Evolutionary conservation across 2,797 vertebrate species (phyloP).

Genomic region (Mastacembelus armatus): DNA sequence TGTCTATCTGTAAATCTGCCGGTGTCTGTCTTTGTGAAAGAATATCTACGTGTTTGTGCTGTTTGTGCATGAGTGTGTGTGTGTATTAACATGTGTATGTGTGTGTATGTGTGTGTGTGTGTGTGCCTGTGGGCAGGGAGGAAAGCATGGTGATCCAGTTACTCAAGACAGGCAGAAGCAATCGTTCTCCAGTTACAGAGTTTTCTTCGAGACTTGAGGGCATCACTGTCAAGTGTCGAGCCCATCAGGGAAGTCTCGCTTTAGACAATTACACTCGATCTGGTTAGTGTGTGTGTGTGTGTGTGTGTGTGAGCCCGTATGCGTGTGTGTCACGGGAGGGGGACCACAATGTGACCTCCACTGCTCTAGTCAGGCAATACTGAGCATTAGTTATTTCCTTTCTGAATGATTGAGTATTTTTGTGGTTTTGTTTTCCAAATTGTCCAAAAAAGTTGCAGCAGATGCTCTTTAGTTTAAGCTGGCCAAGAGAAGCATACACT

Average conservation of each 20-base stretch:
- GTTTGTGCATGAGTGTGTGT: not conserved
- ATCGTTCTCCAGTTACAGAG: slow-evolving; percentile 79
- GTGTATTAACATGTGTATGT: slow-evolving; percentile 1
- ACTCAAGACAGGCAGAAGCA: slow-evolving; percentile 81
- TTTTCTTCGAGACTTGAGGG: slow-evolving; percentile 78
- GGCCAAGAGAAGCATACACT: slow-evolving; percentile 10
- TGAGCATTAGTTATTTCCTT: slow-evolving; percentile 16
- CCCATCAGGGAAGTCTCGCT: slow-evolving; percentile 76
- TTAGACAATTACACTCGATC: slow-evolving; percentile 74
- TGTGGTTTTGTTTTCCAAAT: slow-evolving; percentile 7
- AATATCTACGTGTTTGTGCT: slow-evolving; percentile 24
- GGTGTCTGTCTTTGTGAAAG: slow-evolving; percentile 28
- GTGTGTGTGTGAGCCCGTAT: no score
- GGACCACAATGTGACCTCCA: slow-evolving; percentile 61
- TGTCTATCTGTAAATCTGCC: slow-evolving; percentile 43
- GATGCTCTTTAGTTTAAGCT: slow-evolving; percentile 4
- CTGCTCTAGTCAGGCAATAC: not conserved
- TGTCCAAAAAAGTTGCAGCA: slow-evolving; percentile 11
- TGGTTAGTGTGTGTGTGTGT: slow-evolving; percentile 40
- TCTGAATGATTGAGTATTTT: not conserved
- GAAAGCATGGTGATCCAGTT: slow-evolving; percentile 70
- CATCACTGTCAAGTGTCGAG: slow-evolving; percentile 77
- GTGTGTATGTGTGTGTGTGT: slow-evolving; percentile 29
- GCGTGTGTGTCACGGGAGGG: slow-evolving; percentile 20
- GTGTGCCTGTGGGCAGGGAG: slow-evolving; percentile 62